phyloP scores from a whole-genome alignment of 2,888 invertebrate species.

The Kryphioiulus occultus region DNA sequence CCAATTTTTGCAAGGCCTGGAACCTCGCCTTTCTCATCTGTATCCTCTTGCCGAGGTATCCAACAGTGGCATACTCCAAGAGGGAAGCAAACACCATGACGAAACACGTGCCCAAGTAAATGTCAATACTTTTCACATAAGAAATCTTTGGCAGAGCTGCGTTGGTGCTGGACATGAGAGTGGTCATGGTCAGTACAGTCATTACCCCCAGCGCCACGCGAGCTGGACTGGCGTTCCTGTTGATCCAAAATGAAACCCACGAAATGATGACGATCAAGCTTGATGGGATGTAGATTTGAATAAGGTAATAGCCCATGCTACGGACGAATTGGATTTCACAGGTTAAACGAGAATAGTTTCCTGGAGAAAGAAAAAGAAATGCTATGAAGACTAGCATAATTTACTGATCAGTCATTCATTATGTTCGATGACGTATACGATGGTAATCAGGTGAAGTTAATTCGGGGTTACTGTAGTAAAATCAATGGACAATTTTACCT shows the following conservation, averaged over 20 bases:
- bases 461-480: no score
- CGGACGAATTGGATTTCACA: constrained; percentile 97
- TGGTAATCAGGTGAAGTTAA: no score
- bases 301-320: constrained; percentile 98
- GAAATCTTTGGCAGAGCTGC: constrained; percentile 97
- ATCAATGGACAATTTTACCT: constrained; percentile 73
- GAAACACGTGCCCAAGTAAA: constrained; percentile 97
- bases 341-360: constrained; percentile 95
- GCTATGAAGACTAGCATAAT: no score
- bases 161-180: constrained; percentile 95
- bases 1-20: constrained; percentile 88
- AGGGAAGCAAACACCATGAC: constrained; percentile 98
- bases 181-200: constrained; percentile 97
- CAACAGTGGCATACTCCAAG: constrained; percentile 97
- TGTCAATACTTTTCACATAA: constrained; percentile 97
- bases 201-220: constrained; percentile 93
- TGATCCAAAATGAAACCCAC: constrained; percentile 97
- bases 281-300: constrained; percentile 98
- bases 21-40: constrained; percentile 95
- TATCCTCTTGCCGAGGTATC: constrained; percentile 96
- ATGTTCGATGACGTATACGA: no score
- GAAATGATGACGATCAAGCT: constrained; percentile 96
- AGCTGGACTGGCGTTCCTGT: constrained; percentile 93
- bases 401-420: no score
- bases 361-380: constrained; percentile 61